Percentiles rank a stretch among this genome's conserved stretches.
Conservation (phyloP, 2,113 vertebrate genomes). For the Indri indri region DNA sequence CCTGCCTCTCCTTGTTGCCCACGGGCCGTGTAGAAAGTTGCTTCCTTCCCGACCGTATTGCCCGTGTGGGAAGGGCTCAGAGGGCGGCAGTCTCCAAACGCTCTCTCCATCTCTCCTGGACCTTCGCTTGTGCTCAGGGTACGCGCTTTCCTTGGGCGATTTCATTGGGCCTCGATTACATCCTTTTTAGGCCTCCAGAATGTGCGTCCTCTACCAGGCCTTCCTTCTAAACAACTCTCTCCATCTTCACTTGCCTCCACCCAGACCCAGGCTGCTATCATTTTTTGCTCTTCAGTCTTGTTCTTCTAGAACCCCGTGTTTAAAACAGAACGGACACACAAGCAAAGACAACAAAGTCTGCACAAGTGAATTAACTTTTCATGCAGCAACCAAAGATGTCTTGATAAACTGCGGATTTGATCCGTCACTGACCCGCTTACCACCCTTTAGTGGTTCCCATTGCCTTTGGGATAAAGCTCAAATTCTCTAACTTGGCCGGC, state of each 20-base stretch:
- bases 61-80: not conserved
- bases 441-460: not conserved
- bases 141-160: accelerated
- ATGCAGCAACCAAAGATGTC: not conserved
- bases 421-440: no score
- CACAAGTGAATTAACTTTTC: not conserved
- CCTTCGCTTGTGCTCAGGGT: not conserved
- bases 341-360: not conserved
- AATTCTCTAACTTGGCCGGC: not conserved
- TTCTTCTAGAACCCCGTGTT: not conserved
- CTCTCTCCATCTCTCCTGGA: not conserved
- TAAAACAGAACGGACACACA: not conserved
- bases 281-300: not conserved
- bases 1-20: not conserved
- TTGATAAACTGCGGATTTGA: not conserved
- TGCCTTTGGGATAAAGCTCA: not conserved
- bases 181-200: not conserved
- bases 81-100: not conserved
- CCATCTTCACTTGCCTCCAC: not conserved
- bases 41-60: accelerated
- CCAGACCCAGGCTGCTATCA: not conserved
- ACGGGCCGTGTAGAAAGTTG: not conserved
- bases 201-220: not conserved
- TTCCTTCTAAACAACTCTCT: not conserved
- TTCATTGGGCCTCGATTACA: not conserved